These are phyloP conservation scores for Lysandra coridon DNA, from an alignment of 2,888 invertebrate species.

Conservation along the genomic window DNA sequence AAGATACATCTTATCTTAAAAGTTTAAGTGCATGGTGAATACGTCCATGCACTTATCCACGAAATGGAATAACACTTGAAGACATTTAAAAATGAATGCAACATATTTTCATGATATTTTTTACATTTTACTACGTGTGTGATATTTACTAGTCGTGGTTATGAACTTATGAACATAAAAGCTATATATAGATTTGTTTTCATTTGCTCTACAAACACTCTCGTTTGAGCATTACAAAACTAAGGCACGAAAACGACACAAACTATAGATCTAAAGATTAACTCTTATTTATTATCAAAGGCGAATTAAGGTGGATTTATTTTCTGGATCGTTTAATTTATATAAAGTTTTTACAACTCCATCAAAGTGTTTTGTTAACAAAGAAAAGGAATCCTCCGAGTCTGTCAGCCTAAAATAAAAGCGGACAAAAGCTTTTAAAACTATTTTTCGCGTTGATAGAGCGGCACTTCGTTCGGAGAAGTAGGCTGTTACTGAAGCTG, in stretches of 20 bases:
- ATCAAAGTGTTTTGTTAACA: conserved; percentile 29
- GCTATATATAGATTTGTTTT: not conserved
- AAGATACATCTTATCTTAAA: conserved; percentile 18
- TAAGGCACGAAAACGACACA: not conserved
- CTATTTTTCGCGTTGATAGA: conserved; percentile 41
- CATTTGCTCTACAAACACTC: not conserved
- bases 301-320: not conserved
- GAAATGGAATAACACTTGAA: not conserved
- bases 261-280: not conserved
- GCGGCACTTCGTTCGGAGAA: conserved; percentile 52
- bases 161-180: not conserved
- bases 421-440: conserved; percentile 41
- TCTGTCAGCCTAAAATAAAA: conserved; percentile 29
- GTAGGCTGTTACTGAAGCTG: conserved; percentile 52
- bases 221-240: not conserved
- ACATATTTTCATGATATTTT: not conserved
- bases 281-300: not conserved
- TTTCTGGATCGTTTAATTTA: not conserved
- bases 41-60: conserved; percentile 5
- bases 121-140: not conserved
- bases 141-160: too few species aligned
- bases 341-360: conserved; percentile 17
- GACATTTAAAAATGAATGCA: not conserved
- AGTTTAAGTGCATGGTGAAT: conserved; percentile 22
- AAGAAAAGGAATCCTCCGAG: conserved; percentile 20